phyloP scores from a whole-genome alignment of 2,113 vertebrate species.

The Dryoscopus gambensis region DNA sequence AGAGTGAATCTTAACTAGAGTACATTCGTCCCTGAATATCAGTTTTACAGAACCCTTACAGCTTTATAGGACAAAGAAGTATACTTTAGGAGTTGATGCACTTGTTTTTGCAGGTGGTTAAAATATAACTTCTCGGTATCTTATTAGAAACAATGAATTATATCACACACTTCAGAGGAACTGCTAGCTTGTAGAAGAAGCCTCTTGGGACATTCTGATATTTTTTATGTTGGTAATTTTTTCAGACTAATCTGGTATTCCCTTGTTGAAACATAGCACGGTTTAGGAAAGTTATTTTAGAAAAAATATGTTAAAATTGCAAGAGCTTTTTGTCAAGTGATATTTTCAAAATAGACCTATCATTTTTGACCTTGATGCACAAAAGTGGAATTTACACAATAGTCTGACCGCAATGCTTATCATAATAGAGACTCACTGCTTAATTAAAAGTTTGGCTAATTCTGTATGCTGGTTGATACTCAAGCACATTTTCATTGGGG shows the following conservation, averaged over 20 bases:
- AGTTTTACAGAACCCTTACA: constrained; percentile 5
- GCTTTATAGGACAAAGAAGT: constrained; percentile 11
- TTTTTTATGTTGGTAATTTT: constrained; percentile 14
- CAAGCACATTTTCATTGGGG: not conserved
- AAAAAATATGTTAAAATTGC: not conserved
- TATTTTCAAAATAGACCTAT: not conserved
- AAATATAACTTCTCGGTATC: constrained; percentile 43
- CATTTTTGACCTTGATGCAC: not conserved
- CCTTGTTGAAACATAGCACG: not conserved
- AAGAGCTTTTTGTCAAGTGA: not conserved
- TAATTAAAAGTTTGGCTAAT: constrained; percentile 43
- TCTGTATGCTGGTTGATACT: constrained; percentile 8
- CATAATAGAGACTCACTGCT: not conserved
- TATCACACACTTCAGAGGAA: not conserved
- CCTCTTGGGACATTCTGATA: not conserved
- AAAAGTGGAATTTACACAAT: not conserved
- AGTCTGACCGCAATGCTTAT: not conserved
- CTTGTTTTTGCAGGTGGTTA: constrained; percentile 59
- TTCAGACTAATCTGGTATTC: not conserved
- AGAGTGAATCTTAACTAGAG: constrained; percentile 22
- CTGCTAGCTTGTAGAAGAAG: not conserved
- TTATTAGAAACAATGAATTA: constrained; percentile 50
- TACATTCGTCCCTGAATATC: constrained; percentile 36
- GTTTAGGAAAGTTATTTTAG: not conserved
- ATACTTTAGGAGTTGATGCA: constrained; percentile 26